Base-by-base conservation (phyloP, 1,140 invertebrate species). In the Drosophila malerkotliana region DNA sequence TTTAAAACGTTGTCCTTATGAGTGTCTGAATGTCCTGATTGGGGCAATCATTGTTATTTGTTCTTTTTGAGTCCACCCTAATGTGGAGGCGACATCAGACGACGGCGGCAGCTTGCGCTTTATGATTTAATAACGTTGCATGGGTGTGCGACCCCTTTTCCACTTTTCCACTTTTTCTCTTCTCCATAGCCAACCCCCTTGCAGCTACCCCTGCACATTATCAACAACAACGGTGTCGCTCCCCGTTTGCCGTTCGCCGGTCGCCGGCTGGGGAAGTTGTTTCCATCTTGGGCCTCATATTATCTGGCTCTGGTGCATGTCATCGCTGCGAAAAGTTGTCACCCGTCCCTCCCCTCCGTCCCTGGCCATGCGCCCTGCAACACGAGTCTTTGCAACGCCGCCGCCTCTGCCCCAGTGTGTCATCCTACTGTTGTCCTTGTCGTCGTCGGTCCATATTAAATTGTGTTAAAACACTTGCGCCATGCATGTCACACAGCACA, bases 391-490 rank as follows among this genome's bases (percentile, higher is more conserved):
- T 26, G 4, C 26, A 12, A 21, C 59, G 8, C 2, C 47, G 26
- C 15, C 39, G 41, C 62, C 51, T 34, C 26, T 18, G n/a, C 32
- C 28, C 15, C 44, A 34, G 37, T 48, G 47, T 76, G 72, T 58
- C 61, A 68, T 64, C 72, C 72, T 74, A 51, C 72, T 51, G 52
- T 75, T 30, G 64, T 71, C 75, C 48, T 56, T 72, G 56, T 79
- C 68, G 77, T 73, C 63, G 79, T 77, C 74, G 79, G 80, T 73
- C 74, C 73, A 84, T 84, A 84, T 84, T 87, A 87, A 84, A 84
- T 84, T 84, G 81, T 84, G 81, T 84, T 84, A 84, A 84, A 84
- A 85, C 81, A 84, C 81, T 84, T 84, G 81, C 73, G 81, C 81
- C 77, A 77, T 84, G 67, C 76, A 83, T 83, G 72, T 77, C 67